phyloP scores from a whole-genome alignment of 1,140 invertebrate species.

The Drosophila virilis region DNA sequence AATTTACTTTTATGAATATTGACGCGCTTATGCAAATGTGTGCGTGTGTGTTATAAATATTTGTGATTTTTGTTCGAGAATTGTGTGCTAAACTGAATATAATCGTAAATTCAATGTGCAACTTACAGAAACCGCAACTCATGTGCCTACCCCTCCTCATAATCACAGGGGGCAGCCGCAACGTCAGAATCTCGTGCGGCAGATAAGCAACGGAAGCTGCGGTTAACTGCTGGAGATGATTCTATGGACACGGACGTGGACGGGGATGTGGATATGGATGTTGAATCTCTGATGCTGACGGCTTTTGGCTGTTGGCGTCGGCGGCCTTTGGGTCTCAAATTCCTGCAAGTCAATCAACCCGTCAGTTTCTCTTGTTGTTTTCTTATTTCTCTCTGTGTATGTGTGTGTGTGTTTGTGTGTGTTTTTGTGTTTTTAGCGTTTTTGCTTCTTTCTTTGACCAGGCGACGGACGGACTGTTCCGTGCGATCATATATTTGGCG shows the following conservation, averaged over 20 bases:
- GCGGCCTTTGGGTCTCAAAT: conserved; percentile 49
- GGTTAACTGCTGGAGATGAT: conserved; percentile 6
- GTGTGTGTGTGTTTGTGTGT: background rate
- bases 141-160: conserved; percentile 13
- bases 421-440: conserved; percentile 25
- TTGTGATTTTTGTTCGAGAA: conserved; percentile 1
- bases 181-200: conserved; percentile 42
- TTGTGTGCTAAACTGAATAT: background rate
- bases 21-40: background rate
- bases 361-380: conserved; percentile 53
- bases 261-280: conserved; percentile 7
- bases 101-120: conserved; percentile 43
- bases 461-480: conserved; percentile 13
- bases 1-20: conserved; percentile 25
- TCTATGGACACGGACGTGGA: conserved; percentile 1
- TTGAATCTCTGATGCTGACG: conserved; percentile 21
- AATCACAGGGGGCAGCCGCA: conserved; percentile 10
- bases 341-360: conserved; percentile 78
- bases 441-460: conserved; percentile 35
- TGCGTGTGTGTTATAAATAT: conserved; percentile 6
- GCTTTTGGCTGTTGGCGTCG: conserved; percentile 15
- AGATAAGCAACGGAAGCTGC: conserved; percentile 67
- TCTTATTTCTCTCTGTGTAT: conserved; percentile 2
- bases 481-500: conserved; percentile 35
- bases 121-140: conserved; percentile 57